Conservation (phyloP, 30 jellyfish, hydroid and myxozoan genomes). For the Cassiopea xamachana region DNA sequence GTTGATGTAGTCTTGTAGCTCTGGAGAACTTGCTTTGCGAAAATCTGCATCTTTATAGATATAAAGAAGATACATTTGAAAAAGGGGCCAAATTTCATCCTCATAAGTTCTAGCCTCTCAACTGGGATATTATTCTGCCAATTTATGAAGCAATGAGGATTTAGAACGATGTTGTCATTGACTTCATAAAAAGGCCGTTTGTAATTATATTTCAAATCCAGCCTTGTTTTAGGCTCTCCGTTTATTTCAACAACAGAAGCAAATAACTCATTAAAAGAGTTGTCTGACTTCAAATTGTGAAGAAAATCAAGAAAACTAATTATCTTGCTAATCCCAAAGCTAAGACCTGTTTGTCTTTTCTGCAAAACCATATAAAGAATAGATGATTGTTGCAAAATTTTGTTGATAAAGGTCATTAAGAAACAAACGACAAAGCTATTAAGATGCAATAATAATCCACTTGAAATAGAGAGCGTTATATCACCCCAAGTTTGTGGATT, state of each 20-base stretch:
- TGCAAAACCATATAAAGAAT: slow-evolving; percentile 34
- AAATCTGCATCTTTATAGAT: too few species aligned
- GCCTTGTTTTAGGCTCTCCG: slow-evolving; percentile 30
- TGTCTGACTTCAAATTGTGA: not conserved
- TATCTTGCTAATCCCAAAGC: slow-evolving; percentile 39
- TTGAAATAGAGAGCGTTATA: not conserved
- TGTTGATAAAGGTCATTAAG: slow-evolving; percentile 8
- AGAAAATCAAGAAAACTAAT: slow-evolving; percentile 15
- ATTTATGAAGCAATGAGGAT: slow-evolving; percentile 14
- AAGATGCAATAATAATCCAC: not conserved
- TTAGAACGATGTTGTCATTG: slow-evolving; percentile 32
- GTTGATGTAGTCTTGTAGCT: too few species aligned
- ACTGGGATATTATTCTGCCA: slow-evolving; percentile 32
- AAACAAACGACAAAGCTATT: slow-evolving; percentile 41
- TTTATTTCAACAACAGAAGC: slow-evolving; percentile 1
- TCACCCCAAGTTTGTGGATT: slow-evolving; percentile 60
- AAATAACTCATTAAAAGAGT: not conserved
- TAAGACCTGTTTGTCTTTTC: slow-evolving; percentile 32
- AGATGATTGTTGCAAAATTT: not conserved
- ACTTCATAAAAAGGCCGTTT: slow-evolving; percentile 39
- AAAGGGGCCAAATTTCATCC: not conserved
- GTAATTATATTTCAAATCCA: slow-evolving; percentile 19
- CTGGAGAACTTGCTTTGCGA: too few species aligned
- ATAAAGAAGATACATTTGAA: too few species aligned
- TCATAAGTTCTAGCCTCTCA: slow-evolving; percentile 26